Conservation (phyloP, 2,888 invertebrate species). For the Bimastos eiseni region DNA sequence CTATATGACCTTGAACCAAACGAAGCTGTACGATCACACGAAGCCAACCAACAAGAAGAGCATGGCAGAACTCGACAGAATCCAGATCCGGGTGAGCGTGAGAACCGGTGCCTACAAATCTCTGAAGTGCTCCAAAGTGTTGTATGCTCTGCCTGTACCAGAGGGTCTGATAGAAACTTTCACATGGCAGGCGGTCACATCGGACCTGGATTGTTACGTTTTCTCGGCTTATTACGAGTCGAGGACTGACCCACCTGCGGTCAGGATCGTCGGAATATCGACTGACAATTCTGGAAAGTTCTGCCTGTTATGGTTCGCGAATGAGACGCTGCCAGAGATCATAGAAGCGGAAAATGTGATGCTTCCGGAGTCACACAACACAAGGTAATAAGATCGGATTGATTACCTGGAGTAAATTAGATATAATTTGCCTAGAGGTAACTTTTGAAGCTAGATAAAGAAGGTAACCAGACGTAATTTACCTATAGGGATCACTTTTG, state of each 20-base stretch:
- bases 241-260: neutral
- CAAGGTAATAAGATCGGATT: neutral
- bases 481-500: no score
- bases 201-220: slow-evolving; percentile 24
- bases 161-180: neutral
- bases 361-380: slow-evolving; percentile 37
- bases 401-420: no score
- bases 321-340: neutral
- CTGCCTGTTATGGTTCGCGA: slow-evolving; percentile 37
- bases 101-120: neutral
- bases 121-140: neutral
- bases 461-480: no score
- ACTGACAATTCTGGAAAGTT: slow-evolving; percentile 25
- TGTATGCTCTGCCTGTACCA: neutral
- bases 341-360: slow-evolving; percentile 27
- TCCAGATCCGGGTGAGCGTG: neutral
- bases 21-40: neutral
- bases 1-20: neutral
- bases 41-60: neutral
- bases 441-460: no score
- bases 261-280: slow-evolving; percentile 34
- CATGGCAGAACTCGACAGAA: neutral
- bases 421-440: no score
- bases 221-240: slow-evolving; percentile 39
- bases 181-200: neutral